Evolutionary conservation across 2,113 vertebrate genomes (phyloP).

Genomic region (Embiotoca jacksoni): DNA sequence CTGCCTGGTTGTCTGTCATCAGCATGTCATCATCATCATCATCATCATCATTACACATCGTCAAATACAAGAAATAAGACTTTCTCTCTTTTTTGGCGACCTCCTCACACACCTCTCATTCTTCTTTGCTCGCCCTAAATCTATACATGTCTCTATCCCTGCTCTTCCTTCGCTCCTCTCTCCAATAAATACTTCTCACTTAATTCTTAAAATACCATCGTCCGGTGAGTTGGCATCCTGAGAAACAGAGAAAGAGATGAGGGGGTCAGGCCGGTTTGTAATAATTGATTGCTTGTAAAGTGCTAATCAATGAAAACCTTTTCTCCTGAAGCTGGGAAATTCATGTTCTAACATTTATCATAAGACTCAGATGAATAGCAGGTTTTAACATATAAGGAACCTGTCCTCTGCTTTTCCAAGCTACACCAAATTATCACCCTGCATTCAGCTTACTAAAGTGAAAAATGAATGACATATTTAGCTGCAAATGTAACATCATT

Average conservation of each 20-base stretch:
- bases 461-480: constrained; percentile 35
- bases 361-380: constrained; percentile 56
- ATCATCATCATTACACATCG: constrained; percentile 29
- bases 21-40: constrained; percentile 45
- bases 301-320: constrained; percentile 92
- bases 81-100: constrained; percentile 3
- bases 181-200: constrained; percentile 66
- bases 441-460: constrained; percentile 4
- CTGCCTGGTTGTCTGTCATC: constrained; percentile 80
- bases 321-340: constrained; percentile 88
- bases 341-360: constrained; percentile 83
- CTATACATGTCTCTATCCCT: constrained; percentile 32
- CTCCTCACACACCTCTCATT: constrained; percentile 16
- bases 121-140: constrained; percentile 25
- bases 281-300: constrained; percentile 91
- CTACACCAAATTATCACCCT: background rate
- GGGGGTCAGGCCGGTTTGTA: constrained; percentile 90
- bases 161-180: constrained; percentile 71
- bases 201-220: constrained; percentile 70
- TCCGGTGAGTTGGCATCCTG: constrained; percentile 72
- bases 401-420: constrained; percentile 37
- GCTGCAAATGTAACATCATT: constrained; percentile 25
- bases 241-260: constrained; percentile 43
- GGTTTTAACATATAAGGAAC: constrained; percentile 51
- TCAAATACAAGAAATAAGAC: background rate